phyloP scores from a whole-genome alignment of 2,888 invertebrate species.

The Orthonevra nobilis region DNA sequence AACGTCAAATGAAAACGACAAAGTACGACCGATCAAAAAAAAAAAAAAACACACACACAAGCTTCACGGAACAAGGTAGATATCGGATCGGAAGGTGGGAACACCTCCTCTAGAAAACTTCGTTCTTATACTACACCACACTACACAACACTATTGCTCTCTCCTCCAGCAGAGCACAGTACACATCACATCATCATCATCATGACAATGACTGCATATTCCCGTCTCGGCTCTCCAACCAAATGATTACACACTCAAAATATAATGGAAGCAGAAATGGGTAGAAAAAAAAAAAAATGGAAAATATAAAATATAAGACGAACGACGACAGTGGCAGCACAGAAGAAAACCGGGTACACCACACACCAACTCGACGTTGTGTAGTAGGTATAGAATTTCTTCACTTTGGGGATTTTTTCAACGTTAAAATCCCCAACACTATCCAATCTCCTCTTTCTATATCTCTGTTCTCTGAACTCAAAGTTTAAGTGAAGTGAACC shows the following conservation, averaged over 20 bases:
- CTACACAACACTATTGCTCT: conserved; percentile 47
- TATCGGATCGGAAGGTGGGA: conserved; percentile 27
- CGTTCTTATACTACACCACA: conserved; percentile 40
- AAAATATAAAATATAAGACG: conserved; percentile 58
- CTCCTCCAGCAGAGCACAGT: conserved; percentile 19
- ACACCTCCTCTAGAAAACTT: conserved; percentile 51
- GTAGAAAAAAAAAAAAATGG: conserved; percentile 47
- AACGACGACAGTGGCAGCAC: conserved; percentile 44
- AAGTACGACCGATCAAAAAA: conserved; percentile 45
- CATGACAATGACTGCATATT: conserved; percentile 63
- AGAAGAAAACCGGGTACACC: conserved; percentile 56
- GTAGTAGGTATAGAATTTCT: conserved; percentile 52
- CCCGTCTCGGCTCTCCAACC: conserved; percentile 58
- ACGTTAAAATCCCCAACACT: conserved; percentile 53
- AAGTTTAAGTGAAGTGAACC: conserved; percentile 70
- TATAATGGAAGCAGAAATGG: conserved; percentile 60
- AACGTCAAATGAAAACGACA: conserved; percentile 57
- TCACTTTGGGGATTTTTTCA: conserved; percentile 57
- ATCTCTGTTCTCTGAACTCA: conserved; percentile 64
- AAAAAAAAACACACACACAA: conserved; percentile 3
- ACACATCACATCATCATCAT: conserved; percentile 65
- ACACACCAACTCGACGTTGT: conserved; percentile 39
- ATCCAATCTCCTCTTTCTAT: conserved; percentile 56
- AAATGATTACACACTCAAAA: conserved; percentile 69
- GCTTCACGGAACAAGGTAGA: not conserved